Evolutionary conservation across 2,113 vertebrate species (phyloP).

Genomic region (Stomatorhinus ivindoensis): DNA sequence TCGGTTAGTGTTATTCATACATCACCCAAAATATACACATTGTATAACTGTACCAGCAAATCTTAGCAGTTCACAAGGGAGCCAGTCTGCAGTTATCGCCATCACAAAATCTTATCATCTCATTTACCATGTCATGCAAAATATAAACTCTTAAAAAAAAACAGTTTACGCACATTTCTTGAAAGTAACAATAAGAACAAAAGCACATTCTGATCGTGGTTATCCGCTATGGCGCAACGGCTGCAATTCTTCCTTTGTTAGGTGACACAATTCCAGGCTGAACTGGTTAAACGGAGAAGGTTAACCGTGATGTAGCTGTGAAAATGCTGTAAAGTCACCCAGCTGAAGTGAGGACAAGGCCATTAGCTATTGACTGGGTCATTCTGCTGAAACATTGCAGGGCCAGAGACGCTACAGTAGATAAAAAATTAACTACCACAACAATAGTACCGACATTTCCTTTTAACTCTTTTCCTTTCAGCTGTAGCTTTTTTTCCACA

Average conservation of each 20-base stretch:
- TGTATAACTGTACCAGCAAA: neutral
- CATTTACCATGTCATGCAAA: neutral
- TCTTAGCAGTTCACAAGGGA: neutral
- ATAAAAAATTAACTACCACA: neutral
- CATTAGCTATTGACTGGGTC: neutral
- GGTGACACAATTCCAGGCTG: neutral
- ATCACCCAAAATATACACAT: neutral
- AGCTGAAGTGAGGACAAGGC: neutral
- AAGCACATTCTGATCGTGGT: neutral
- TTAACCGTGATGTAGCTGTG: neutral
- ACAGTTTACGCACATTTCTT: neutral
- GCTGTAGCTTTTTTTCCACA: neutral
- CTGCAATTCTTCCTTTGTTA: neutral
- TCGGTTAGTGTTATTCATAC: neutral
- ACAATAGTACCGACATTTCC: neutral
- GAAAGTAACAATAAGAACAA: neutral
- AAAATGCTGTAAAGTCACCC: neutral
- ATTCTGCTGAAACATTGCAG: neutral
- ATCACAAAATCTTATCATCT: neutral
- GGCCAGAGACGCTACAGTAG: neutral
- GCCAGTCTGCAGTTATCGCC: neutral
- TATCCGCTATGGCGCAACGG: neutral
- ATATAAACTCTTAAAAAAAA: neutral
- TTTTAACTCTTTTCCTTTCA: neutral
- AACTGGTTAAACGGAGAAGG: neutral